Base-by-base conservation (phyloP, 92 coral and sea anemone genomes). In the Umimayanthus chanpuru region DNA sequence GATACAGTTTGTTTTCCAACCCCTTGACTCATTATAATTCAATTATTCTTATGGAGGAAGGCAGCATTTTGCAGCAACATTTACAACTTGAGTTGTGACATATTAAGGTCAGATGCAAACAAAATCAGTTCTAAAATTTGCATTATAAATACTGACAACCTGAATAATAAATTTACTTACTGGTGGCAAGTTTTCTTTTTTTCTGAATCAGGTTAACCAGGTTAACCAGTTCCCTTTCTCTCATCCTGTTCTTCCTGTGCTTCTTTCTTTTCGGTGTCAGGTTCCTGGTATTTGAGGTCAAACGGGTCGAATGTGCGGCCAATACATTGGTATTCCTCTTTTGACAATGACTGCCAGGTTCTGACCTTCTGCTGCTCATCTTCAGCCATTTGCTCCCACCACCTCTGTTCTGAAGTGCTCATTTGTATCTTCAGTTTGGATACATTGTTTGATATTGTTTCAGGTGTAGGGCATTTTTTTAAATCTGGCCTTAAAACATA, bases 381-480 rank as follows among this genome's bases (percentile, higher is more conserved):
- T 6, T 77, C 77, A 12, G 78, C 78, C 70, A 49, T 40, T 0
- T 39, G 7, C 55, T 79, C 68, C 92, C 89, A 79, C 89, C 86
- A 85, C 30, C 81, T 53, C 1, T 3, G 39, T n/a, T 90, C 89
- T 20, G 78, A 23, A 4, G 76, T 41, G 0, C 89, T 76, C 92
- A 90, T 90, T 49, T 84, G 30, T 9, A 85, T 43, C 29, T 77
- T 77, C 14, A 89, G 85, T 47, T 90, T 90, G 7, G 36, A 56
- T 11, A 80, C 68, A 10, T 80, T 41, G 0, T 68, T 71, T 10
- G 9, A 36, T 8, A 85, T 90, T 23, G 21, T 67, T 28, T 87
- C 77, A 10, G 79, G 39, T 3, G 93, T 68, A 5, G 90, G 88
- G 74, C 90, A 81, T 73, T 90, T 90, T 82, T 68, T 88, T 12